These are phyloP conservation scores for Pseudorasbora parva DNA, from an alignment of 2,113 vertebrate species.

Conservation along the genomic window DNA sequence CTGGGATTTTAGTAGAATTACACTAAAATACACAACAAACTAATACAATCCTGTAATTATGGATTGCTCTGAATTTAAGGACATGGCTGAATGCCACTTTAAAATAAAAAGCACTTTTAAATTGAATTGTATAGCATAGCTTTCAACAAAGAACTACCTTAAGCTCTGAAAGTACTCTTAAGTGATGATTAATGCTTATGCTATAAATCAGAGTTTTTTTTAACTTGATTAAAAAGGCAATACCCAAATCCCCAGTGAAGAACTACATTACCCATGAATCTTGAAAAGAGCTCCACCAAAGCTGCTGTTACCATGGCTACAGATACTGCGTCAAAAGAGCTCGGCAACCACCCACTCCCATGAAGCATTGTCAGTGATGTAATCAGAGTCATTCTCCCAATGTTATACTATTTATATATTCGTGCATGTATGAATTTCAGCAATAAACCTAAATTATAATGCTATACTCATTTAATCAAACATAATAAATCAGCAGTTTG, in stretches of 20 bases:
- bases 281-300: not conserved
- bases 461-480: too few species aligned
- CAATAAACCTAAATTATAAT: too few species aligned
- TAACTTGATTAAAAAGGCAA: not conserved
- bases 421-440: not conserved
- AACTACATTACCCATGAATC: constrained; percentile 15
- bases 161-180: not conserved
- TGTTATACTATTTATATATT: not conserved
- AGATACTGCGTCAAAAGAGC: not conserved
- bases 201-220: not conserved
- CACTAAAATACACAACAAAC: not conserved
- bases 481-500: not conserved
- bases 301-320: not conserved
- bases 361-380: not conserved
- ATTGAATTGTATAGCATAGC: not conserved
- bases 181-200: not conserved
- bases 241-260: not conserved
- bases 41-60: not conserved
- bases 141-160: not conserved
- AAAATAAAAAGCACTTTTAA: not conserved
- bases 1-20: too few species aligned
- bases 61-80: not conserved
- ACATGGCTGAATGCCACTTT: not conserved
- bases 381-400: not conserved
- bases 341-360: not conserved